Evolutionary conservation across 2,888 invertebrate species (phyloP).

Genomic region (Orthosia incerta): DNA sequence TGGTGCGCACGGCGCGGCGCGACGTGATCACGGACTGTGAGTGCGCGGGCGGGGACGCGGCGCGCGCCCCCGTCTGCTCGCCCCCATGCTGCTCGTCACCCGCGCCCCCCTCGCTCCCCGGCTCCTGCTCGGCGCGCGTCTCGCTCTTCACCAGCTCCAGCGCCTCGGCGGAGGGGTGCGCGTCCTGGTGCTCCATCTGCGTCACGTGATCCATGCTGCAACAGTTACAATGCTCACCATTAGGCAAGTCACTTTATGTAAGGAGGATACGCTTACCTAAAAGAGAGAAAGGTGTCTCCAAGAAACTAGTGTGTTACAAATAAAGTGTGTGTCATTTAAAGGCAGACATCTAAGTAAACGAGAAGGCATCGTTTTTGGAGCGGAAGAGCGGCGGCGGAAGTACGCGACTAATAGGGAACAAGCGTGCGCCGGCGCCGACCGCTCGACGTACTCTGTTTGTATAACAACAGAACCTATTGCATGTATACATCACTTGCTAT

Average conservation of each 20-base stretch:
- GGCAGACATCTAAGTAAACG: constrained; percentile 63
- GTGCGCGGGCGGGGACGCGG: constrained; percentile 75
- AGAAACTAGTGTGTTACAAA: constrained; percentile 51
- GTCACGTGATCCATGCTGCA: constrained; percentile 78
- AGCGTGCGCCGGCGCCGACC: constrained; percentile 65
- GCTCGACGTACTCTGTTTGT: background rate
- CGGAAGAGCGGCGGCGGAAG: constrained; percentile 80
- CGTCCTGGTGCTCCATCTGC: constrained; percentile 75
- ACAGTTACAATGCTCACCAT: constrained; percentile 38
- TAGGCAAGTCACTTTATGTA: constrained; percentile 13
- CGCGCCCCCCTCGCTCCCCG: constrained; percentile 21
- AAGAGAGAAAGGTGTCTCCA: constrained; percentile 49
- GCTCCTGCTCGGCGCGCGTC: constrained; percentile 73
- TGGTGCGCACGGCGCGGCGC: constrained; percentile 90
- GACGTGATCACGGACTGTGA: constrained; percentile 90
- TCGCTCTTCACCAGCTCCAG: constrained; percentile 86
- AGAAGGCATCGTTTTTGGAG: constrained; percentile 70
- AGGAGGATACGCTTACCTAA: constrained; percentile 48
- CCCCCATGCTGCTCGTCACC: constrained; percentile 33
- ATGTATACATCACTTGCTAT: background rate
- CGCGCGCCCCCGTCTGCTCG: constrained; percentile 24
- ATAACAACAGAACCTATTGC: background rate
- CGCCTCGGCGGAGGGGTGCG: constrained; percentile 76
- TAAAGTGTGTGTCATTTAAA: constrained; percentile 63
- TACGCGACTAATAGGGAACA: constrained; percentile 75